Evolutionary conservation across 2,797 vertebrate species (phyloP), one percentile per base, ranked within the genome.

Genomic region (Malurus leucopterus): DNA sequence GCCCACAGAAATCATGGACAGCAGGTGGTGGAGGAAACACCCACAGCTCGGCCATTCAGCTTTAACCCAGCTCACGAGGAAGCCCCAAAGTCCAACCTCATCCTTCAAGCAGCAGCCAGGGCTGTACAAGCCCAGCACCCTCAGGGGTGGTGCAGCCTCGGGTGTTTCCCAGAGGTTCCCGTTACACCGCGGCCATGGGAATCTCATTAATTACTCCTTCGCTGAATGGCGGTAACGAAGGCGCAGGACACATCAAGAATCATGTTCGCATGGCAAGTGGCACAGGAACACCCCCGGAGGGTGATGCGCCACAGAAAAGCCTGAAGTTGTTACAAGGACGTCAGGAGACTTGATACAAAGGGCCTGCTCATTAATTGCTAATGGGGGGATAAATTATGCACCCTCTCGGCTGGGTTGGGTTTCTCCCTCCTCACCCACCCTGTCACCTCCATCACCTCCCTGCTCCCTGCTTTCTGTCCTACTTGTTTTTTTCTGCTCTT

Each of bases 251-350:
- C 86, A 83, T 65, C 94, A 81, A 89, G 91, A 94, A 78, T 90
- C 91, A 77, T 90, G 95, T 93, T 87, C 51, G n/a, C 94, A 90
- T 76, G 73, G 90, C 90, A 68, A 75, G 84, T 84, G 81, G 84
- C 78, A 57, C 78, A 92, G 86, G 81, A 77, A 38, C 87, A 83
- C 26, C 84, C 73, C 9, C 44, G 21, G 17, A 91, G 94, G 90
- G 91, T 89, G 91, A 84, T 79, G 93, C 90, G 92, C 65, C 16
- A 26, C 91, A 95, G 93, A 94, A 95, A 93, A 91, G 93, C 84
- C 86, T 92, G 88, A 94, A 95, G 94, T 90, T 90, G 90, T 95
- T 93, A 94, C 95, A 94, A 92, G 89, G 88, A 44, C 64, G 92
- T 94, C 6, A 2, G 84, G 90, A 95, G 93, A 91, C 89, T 72